These are phyloP conservation scores for Ophioderma brevispina DNA, from an alignment of 35 echinoderm and acorn worm genomes.

Conservation along the genomic window DNA sequence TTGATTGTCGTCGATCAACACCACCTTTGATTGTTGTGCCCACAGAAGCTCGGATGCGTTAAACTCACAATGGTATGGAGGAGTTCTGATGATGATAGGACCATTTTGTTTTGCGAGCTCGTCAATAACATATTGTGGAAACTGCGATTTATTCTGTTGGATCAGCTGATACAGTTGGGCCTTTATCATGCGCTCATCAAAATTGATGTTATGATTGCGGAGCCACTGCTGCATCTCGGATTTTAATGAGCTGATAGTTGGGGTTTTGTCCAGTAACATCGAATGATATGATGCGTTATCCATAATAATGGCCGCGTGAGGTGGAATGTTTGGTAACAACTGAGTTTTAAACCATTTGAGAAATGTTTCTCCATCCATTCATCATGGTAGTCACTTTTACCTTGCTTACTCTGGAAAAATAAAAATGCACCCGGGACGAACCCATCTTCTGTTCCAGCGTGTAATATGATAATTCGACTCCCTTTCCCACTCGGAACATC, in stretches of 20 bases:
- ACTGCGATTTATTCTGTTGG: not conserved
- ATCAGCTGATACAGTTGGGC: not conserved
- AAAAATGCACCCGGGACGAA: not conserved
- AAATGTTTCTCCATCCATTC: not conserved
- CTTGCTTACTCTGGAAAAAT: not conserved
- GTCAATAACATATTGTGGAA: not conserved
- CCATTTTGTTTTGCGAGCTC: not conserved
- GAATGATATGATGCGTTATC: constrained; percentile 1
- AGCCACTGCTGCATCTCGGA: not conserved
- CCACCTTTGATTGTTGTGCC: not conserved
- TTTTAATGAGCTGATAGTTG: not conserved
- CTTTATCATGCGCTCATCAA: not conserved
- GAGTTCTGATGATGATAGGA: not conserved
- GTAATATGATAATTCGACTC: not conserved
- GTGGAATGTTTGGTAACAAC: not conserved
- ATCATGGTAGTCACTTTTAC: not conserved
- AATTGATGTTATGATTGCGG: not conserved
- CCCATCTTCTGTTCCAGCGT: not conserved
- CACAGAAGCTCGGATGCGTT: not conserved
- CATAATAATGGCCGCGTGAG: not conserved
- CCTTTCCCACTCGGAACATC: not conserved
- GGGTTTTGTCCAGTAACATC: not conserved
- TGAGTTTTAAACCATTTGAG: not conserved
- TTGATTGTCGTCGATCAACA: not conserved
- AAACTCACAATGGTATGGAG: not conserved